Conservation (phyloP, 2,113 vertebrate genomes). For the Mixornis gularis region DNA sequence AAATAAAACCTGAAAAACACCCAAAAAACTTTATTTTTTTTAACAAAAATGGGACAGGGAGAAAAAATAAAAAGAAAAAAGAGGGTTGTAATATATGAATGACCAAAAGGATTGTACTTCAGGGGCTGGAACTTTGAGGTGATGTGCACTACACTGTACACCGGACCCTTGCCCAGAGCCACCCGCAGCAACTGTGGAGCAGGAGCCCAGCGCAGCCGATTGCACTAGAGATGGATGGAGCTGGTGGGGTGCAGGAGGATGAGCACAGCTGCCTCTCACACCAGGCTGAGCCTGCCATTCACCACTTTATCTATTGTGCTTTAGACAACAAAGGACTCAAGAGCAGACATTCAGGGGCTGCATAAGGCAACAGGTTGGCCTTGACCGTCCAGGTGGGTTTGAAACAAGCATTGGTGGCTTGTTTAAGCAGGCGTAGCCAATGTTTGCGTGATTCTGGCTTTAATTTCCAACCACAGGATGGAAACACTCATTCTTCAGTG, state of each 20-base stretch:
- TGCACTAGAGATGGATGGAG: slow-evolving; percentile 21
- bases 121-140: slow-evolving; percentile 89
- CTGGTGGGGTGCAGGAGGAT: background rate
- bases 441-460: accelerated
- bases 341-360: background rate
- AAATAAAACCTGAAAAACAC: slow-evolving; percentile 13
- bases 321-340: background rate
- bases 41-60: slow-evolving; percentile 64
- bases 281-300: background rate
- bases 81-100: slow-evolving; percentile 70
- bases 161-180: background rate
- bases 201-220: background rate
- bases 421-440: background rate
- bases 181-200: background rate
- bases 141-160: slow-evolving; percentile 68
- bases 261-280: background rate
- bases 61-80: background rate
- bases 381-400: background rate
- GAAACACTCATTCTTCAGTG: background rate
- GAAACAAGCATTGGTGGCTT: background rate
- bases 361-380: background rate
- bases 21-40: slow-evolving; percentile 62
- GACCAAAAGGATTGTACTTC: slow-evolving; percentile 80
- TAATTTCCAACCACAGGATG: background rate
- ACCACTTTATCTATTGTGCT: accelerated